Base-by-base conservation (phyloP, 2,797 vertebrate genomes). In the Molossus alvarezi region DNA sequence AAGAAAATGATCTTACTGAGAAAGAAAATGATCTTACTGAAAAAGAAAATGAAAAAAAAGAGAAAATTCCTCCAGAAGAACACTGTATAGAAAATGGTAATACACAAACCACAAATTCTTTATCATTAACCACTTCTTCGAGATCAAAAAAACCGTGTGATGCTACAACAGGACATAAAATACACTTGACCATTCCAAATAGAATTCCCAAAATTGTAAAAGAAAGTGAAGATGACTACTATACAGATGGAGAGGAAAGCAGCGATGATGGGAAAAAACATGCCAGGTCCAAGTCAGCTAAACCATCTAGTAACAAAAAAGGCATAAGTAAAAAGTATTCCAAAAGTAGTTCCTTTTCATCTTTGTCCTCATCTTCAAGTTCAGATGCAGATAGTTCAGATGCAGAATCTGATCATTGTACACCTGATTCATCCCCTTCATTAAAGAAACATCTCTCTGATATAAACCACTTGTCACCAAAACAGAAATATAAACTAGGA, bases 221-320 rank as follows among this genome's bases (percentile, higher is more conserved):
- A 98, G 96, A 98, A 88, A 92, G 98, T 88, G 98, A 98, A 93
- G 98, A 98, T 57, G 95, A 98, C 92, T 98, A 98, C 72, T 98
- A 97, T 62, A 98, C 98, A 11, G 98, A 98, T 96, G 97, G 95
- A 87, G 98, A 99, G 89, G 98, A 98, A 84, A 98, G 99, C 79
- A 99, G 98, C 80, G 98, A 99, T 9, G 98, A 98, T 88, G 97
- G 98, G 51, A 98, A 98, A 92, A 98, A 94, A 0, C 95, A 87
- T 21, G 91, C 98, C 93, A 98, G 95, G 94, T 91, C 96, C 69
- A 99, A 98, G 95, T 97, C 98, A 62, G 93, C 96, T 85, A 98
- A 98, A 62, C 98, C 97, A 7, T 90, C 98, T 29, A 97, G 93
- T 94, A 97, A 81, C 14, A 99, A 98, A 97, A 99, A 99, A 88